Evolutionary conservation across 2,797 vertebrate species (phyloP).

Genomic region (Phoxinus dragarum): DNA sequence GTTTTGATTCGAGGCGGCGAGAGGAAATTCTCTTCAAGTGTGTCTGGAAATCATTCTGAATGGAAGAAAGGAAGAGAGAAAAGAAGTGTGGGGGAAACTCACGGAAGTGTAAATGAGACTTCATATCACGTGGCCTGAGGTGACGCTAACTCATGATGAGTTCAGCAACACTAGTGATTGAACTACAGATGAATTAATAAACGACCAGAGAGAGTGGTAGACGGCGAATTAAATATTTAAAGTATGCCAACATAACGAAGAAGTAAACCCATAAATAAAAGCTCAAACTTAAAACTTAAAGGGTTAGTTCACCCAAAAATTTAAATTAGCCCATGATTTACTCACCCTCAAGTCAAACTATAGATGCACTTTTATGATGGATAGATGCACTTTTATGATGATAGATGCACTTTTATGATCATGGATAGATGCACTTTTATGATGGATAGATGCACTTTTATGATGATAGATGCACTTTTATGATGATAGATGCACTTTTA

Average conservation of each 20-base stretch:
- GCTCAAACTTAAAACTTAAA: background rate
- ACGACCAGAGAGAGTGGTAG: background rate
- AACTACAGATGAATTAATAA: background rate
- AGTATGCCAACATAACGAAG: background rate
- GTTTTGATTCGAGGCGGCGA: background rate
- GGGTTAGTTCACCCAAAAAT: too few species aligned
- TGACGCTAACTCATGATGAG: background rate
- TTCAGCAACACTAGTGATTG: conserved; percentile 4
- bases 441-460: too few species aligned
- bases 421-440: too few species aligned
- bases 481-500: too few species aligned
- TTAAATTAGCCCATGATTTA: too few species aligned
- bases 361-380: too few species aligned
- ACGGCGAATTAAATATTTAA: background rate
- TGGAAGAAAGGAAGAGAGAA: conserved; percentile 62
- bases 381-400: too few species aligned
- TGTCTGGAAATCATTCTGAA: background rate
- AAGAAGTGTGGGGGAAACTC: background rate
- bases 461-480: too few species aligned
- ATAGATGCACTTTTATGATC: too few species aligned
- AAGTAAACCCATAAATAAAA: background rate
- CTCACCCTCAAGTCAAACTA: too few species aligned
- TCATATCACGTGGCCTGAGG: background rate
- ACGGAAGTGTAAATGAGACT: conserved; percentile 40
- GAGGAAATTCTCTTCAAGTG: background rate